phyloP scores from a whole-genome alignment of 2,797 vertebrate species.

The Hybognathus amarus region DNA sequence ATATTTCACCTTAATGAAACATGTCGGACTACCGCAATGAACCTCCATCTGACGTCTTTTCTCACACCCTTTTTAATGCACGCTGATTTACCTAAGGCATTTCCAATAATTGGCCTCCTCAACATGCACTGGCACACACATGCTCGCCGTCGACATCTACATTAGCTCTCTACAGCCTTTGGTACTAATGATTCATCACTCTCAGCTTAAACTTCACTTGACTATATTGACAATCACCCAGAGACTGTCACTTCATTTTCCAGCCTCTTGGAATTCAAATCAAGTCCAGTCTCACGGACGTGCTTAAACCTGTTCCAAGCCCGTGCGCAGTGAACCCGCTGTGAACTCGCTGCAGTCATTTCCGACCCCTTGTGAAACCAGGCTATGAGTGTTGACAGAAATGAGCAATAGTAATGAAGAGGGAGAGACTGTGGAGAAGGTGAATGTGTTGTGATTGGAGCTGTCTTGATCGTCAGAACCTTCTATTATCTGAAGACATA shows the following conservation, averaged over 20 bases:
- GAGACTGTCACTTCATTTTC: constrained; percentile 51
- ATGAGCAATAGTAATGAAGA: constrained; percentile 28
- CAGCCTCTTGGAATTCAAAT: constrained; percentile 55
- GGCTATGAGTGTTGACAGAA: constrained; percentile 27
- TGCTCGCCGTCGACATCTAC: background rate
- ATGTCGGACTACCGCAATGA: constrained; percentile 36
- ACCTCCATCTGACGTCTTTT: constrained; percentile 54
- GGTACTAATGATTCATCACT: constrained; percentile 54
- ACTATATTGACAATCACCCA: constrained; percentile 54
- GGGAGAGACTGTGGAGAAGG: constrained; percentile 13
- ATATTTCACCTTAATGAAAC: background rate
- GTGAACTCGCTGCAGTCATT: constrained; percentile 43
- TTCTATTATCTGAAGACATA: constrained; percentile 6
- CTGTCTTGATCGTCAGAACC: constrained; percentile 27
- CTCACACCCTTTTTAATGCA: constrained; percentile 47
- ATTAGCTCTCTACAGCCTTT: constrained; percentile 30
- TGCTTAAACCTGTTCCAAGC: constrained; percentile 15
- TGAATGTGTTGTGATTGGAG: constrained; percentile 13
- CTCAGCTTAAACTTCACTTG: constrained; percentile 52
- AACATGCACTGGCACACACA: constrained; percentile 26
- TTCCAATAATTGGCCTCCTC: constrained; percentile 16
- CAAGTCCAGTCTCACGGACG: constrained; percentile 47
- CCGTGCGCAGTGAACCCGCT: constrained; percentile 37
- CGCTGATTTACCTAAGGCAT: constrained; percentile 45
- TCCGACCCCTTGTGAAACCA: constrained; percentile 26